Conservation (phyloP, 2,888 invertebrate genomes). For the Diplolepis rosae region DNA sequence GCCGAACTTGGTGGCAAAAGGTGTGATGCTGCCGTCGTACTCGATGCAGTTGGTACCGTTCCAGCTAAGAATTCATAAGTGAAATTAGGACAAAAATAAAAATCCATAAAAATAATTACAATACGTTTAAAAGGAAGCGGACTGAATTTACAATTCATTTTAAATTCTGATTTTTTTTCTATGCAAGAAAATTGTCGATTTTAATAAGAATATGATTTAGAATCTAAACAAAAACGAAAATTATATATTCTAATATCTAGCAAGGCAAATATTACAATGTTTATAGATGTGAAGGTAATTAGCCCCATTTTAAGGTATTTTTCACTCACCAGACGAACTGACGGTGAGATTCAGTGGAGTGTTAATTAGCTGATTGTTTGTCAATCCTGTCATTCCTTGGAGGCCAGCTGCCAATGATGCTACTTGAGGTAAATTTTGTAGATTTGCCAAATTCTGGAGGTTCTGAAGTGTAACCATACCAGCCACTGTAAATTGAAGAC, state of each 20-base stretch:
- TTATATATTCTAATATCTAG: too few species aligned
- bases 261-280: not conserved
- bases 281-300: too few species aligned
- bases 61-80: constrained; percentile 54
- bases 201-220: too few species aligned
- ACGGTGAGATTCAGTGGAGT: constrained; percentile 90
- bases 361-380: constrained; percentile 81
- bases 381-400: constrained; percentile 77
- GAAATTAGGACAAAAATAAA: too few species aligned
- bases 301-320: too few species aligned
- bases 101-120: too few species aligned
- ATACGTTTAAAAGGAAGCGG: too few species aligned
- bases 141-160: too few species aligned
- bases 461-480: constrained; percentile 84
- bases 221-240: too few species aligned
- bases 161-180: too few species aligned
- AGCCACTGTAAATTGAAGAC: constrained; percentile 77
- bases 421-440: constrained; percentile 81
- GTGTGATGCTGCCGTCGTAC: constrained; percentile 68
- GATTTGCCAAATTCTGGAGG: constrained; percentile 86
- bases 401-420: constrained; percentile 79
- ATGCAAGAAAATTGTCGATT: too few species aligned
- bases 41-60: constrained; percentile 70
- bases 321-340: constrained; percentile 75
- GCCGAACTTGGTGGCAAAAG: constrained; percentile 69